These are phyloP conservation scores for Aquatica leii DNA, from an alignment of 2,888 invertebrate genomes.

Conservation along the genomic window DNA sequence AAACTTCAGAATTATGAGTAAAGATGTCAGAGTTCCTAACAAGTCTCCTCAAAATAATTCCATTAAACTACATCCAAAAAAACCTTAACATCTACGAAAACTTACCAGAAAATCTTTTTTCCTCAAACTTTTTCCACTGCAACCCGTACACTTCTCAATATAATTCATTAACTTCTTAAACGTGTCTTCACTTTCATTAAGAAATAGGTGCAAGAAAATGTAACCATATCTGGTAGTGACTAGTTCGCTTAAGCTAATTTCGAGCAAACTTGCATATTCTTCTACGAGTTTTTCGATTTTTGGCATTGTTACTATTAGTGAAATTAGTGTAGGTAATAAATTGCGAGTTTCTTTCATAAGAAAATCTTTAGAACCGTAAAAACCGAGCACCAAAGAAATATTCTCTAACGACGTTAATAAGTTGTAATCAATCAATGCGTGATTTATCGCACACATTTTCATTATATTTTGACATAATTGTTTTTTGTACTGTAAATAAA, in stretches of 20 bases:
- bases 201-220: conserved; percentile 74
- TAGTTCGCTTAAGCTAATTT: conserved; percentile 68
- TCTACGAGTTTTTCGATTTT: conserved; percentile 69
- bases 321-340: conserved; percentile 70
- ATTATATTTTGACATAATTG: conserved; percentile 66
- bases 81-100: too few species aligned
- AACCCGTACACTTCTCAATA: conserved; percentile 69
- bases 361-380: conserved; percentile 73
- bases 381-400: conserved; percentile 73
- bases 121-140: conserved; percentile 66
- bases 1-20: too few species aligned
- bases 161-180: conserved; percentile 69
- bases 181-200: conserved; percentile 68
- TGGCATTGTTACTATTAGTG: conserved; percentile 66
- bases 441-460: conserved; percentile 68
- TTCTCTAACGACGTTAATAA: conserved; percentile 68
- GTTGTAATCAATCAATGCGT: conserved; percentile 64
- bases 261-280: conserved; percentile 69
- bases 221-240: conserved; percentile 73
- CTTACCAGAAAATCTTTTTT: conserved; percentile 69
- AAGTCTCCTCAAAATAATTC: too few species aligned
- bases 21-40: too few species aligned
- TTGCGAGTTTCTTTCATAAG: conserved; percentile 74
- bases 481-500: conserved; percentile 71
- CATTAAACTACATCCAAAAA: too few species aligned